phyloP scores from a whole-genome alignment of 2,797 vertebrate genomes.

The Parambassis ranga region DNA sequence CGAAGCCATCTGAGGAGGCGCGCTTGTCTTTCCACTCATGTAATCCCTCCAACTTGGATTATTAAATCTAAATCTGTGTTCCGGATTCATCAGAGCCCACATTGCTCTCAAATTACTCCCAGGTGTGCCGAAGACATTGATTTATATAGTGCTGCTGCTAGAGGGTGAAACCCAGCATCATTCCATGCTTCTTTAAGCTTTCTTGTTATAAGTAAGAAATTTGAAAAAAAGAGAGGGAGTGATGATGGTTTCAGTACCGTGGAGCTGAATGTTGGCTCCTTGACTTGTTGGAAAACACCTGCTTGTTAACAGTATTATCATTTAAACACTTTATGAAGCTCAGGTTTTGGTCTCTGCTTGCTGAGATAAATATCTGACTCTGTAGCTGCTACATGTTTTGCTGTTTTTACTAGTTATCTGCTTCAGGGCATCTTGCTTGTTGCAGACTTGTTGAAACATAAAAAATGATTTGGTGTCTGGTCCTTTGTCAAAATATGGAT shows the following conservation, averaged over 20 bases:
- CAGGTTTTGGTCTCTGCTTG: too few relatives aligned
- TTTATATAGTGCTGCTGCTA: slow-evolving; percentile 1
- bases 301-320: background rate
- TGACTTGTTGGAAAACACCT: background rate
- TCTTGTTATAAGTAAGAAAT: too few relatives aligned
- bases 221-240: slow-evolving; percentile 35
- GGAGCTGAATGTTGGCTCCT: background rate
- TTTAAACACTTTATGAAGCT: background rate
- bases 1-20: slow-evolving; percentile 31
- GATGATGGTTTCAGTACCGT: slow-evolving; percentile 31
- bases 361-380: background rate
- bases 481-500: background rate
- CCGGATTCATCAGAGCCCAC: slow-evolving; percentile 63
- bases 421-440: too few relatives aligned
- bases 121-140: slow-evolving; percentile 49
- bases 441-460: too few relatives aligned
- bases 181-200: too few relatives aligned
- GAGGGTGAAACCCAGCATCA: background rate
- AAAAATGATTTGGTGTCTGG: background rate
- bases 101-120: slow-evolving; percentile 67
- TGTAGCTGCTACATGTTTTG: background rate
- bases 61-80: slow-evolving; percentile 70
- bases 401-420: too few relatives aligned
- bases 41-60: slow-evolving; percentile 75
- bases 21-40: slow-evolving; percentile 66